These are phyloP conservation scores for Papilio machaon DNA, from an alignment of 1,140 invertebrate species.

Conservation along the genomic window DNA sequence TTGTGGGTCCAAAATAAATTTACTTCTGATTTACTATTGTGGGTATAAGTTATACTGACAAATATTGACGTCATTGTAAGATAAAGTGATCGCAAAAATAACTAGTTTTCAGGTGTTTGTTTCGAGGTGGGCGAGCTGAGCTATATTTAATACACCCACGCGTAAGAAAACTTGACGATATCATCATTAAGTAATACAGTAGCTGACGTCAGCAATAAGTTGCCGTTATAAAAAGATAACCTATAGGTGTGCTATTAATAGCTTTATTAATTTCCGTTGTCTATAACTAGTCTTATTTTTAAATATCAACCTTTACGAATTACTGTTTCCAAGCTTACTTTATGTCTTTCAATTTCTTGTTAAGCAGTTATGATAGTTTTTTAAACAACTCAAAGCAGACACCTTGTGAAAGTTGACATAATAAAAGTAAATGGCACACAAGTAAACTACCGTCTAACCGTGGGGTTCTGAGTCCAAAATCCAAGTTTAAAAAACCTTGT, in stretches of 20 bases:
- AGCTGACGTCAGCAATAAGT: conserved; percentile 5
- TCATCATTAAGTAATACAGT: not conserved
- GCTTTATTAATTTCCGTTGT: not conserved
- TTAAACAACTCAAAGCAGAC: not conserved
- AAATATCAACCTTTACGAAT: no score
- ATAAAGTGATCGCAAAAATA: not conserved
- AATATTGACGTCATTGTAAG: not conserved
- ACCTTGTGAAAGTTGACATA: not conserved
- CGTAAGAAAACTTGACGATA: not conserved
- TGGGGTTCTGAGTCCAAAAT: no score
- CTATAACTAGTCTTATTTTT: not conserved
- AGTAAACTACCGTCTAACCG: no score
- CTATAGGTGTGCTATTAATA: not conserved
- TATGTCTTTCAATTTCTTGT: not conserved
- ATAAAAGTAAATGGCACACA: no score
- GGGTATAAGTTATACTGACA: not conserved
- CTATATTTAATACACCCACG: not conserved
- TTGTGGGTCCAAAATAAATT: no score
- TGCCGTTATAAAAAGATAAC: conserved; percentile 10
- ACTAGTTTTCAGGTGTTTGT: not conserved
- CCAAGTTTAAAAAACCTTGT: no score
- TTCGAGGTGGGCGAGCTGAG: not conserved
- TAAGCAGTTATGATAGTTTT: not conserved
- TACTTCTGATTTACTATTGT: not conserved
- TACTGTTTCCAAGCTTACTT: no score